Percentiles rank a stretch among this genome's conserved stretches.
phyloP scores from a whole-genome alignment of 2,797 vertebrate genomes.

The Channallabes apus region DNA sequence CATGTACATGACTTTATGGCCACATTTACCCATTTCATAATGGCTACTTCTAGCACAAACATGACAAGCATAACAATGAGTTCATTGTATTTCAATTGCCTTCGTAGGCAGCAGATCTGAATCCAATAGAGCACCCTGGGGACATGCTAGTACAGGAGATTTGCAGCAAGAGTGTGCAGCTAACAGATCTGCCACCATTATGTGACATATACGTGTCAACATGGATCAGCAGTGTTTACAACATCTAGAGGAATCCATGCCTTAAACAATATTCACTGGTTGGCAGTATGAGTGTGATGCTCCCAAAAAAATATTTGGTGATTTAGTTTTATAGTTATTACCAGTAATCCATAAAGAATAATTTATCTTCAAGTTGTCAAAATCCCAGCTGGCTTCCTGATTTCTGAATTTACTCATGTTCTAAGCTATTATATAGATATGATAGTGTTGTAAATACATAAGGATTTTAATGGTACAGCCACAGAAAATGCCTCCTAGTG shows the following conservation, averaged over 20 bases:
- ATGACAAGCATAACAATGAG: conserved; percentile 1
- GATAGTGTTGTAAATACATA: neutral
- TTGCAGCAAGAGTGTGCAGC: neutral
- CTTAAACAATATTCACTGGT: neutral
- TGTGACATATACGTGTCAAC: neutral
- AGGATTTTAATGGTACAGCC: neutral
- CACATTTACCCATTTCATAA: neutral
- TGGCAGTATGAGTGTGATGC: neutral
- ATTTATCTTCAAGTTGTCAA: neutral
- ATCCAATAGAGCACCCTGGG: neutral
- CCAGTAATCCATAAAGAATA: neutral
- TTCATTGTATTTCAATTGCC: neutral
- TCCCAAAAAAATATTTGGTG: neutral
- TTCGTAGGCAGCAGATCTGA: neutral
- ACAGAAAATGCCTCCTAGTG: neutral
- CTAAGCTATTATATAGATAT: too few species aligned
- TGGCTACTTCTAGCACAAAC: neutral
- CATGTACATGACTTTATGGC: neutral
- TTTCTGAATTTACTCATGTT: neutral
- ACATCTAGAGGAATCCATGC: neutral
- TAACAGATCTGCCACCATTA: neutral
- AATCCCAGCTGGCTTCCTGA: neutral
- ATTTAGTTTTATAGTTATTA: neutral
- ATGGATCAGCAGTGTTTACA: neutral
- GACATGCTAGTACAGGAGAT: neutral